phyloP scores from a whole-genome alignment of 2,888 invertebrate species.

The Schizotus pectinicornis region DNA sequence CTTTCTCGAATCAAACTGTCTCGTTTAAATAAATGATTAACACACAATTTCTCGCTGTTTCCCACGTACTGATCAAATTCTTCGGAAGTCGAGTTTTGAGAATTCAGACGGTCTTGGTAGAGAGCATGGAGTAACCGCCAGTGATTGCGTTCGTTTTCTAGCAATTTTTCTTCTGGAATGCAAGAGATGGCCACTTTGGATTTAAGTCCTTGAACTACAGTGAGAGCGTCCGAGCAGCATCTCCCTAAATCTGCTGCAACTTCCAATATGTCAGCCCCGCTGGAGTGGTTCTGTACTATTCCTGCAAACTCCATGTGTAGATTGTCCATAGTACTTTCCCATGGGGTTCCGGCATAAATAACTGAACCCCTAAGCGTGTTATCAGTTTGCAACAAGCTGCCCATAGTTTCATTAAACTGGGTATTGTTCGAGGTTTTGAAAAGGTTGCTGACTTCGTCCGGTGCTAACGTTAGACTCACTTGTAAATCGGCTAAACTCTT shows the following conservation, averaged over 20 bases:
- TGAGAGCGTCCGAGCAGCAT: conserved; percentile 55
- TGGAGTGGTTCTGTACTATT: conserved; percentile 51
- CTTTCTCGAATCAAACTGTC: conserved; percentile 68
- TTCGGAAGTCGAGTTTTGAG: conserved; percentile 51
- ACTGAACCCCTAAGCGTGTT: conserved; percentile 49
- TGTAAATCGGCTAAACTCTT: background rate
- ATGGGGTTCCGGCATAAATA: conserved; percentile 48
- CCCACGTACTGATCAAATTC: conserved; percentile 49
- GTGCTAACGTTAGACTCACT: background rate
- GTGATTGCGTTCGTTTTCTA: conserved; percentile 85
- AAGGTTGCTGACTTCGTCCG: background rate
- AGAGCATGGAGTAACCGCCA: conserved; percentile 86
- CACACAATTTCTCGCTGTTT: conserved; percentile 66
- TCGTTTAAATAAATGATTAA: conserved; percentile 64
- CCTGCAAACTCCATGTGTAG: conserved; percentile 56
- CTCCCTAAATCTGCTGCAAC: conserved; percentile 53
- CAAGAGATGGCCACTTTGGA: conserved; percentile 46
- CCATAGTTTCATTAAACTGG: conserved; percentile 1
- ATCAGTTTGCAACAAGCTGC: conserved; percentile 31
- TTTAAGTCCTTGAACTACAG: conserved; percentile 52
- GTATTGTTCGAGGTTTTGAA: conserved; percentile 1
- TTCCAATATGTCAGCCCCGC: conserved; percentile 51
- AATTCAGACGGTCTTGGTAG: conserved; percentile 77
- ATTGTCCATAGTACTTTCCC: conserved; percentile 51
- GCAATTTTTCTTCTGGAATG: conserved; percentile 58